Conservation (phyloP, 1,140 invertebrate genomes). For the Elymnias hypermnestra region DNA sequence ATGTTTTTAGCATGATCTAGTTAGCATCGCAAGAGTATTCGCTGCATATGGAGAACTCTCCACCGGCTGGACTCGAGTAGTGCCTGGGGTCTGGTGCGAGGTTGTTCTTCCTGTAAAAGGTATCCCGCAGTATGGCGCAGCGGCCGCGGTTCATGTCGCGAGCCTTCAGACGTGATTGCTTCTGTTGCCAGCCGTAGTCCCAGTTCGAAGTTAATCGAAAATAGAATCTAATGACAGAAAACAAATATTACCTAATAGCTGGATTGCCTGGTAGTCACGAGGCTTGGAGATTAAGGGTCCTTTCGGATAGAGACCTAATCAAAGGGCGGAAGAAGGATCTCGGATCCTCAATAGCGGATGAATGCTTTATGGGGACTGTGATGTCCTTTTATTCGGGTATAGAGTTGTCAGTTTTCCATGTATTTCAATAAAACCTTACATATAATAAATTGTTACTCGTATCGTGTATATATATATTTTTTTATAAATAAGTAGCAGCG, state of each 20-base stretch:
- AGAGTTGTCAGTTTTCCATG: too few relatives aligned
- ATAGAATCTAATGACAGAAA: constrained; percentile 32
- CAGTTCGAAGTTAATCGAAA: constrained; percentile 50
- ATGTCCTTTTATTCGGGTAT: too few relatives aligned
- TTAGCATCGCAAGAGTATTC: constrained; percentile 51
- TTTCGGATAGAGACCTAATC: too few relatives aligned
- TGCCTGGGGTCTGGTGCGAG: constrained; percentile 51
- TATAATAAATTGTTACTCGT: too few relatives aligned
- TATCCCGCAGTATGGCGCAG: constrained; percentile 50
- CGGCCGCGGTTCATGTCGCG: constrained; percentile 53
- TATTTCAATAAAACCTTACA: too few relatives aligned
- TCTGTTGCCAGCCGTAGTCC: constrained; percentile 70
- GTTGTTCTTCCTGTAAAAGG: constrained; percentile 63
- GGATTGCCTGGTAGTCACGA: too few relatives aligned
- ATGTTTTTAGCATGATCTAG: constrained; percentile 16
- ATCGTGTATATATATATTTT: too few relatives aligned
- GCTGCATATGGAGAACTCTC: constrained; percentile 52
- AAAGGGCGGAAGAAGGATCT: too few relatives aligned
- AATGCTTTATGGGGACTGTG: too few relatives aligned
- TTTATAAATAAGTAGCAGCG: too few relatives aligned
- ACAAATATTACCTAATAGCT: background rate
- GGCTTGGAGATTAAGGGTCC: too few relatives aligned
- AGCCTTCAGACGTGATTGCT: constrained; percentile 29
- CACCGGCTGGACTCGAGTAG: constrained; percentile 47
- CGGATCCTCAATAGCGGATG: too few relatives aligned